Evolutionary conservation across 2,797 vertebrate genomes (phyloP), one percentile per base, ranked within the genome.

Genomic region (Bryconaethiops microstoma): DNA sequence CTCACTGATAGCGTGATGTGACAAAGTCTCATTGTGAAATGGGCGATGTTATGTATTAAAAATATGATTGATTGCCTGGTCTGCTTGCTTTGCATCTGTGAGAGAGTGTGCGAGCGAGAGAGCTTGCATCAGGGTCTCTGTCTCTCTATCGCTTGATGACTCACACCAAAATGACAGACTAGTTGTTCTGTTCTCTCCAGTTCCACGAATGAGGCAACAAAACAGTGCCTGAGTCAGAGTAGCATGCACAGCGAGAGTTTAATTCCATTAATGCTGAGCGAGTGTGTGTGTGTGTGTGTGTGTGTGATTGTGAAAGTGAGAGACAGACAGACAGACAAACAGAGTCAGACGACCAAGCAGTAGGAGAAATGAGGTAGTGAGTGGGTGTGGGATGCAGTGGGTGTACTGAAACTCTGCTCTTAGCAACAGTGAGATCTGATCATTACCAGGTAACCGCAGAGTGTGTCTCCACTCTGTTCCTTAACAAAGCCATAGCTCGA

Each of bases 111-210:
- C 14, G 54, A 48, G 63, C 2, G 72, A 45, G 70, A 17, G 42
- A 71, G 69, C 48, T 65, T 65, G 63, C 63, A 65, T 65, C 17
- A 65, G 35, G 63, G 63, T 65, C 17, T 65, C 16, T 64, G 16
- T 64, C 35, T 57, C 29, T 55, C 35, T 13, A 42, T 74, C 45
- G 25, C 81, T 1, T 65, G 80, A 85, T 90, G 89, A 91, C 79
- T 92, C 91, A 88, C 83, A 60, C 85, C 71, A 81, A 88, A 82
- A 83, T 78, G 88, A 91, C 85, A 84, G 86, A 81, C 85, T 79
- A 86, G 84, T 85, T 88, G 82, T 84, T 89, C 84, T 84, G 78
- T 86, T 90, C 86, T 76, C 81, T 67, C 16, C 76, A 76, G 82
- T 87, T 85, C 87, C 84, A 82, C 63, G 55, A 89, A 90, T 79